Percentiles rank a stretch among this genome's conserved stretches.
These are phyloP conservation scores for Pedionomus torquatus DNA, from an alignment of 2,113 vertebrate genomes.

Conservation along the genomic window DNA sequence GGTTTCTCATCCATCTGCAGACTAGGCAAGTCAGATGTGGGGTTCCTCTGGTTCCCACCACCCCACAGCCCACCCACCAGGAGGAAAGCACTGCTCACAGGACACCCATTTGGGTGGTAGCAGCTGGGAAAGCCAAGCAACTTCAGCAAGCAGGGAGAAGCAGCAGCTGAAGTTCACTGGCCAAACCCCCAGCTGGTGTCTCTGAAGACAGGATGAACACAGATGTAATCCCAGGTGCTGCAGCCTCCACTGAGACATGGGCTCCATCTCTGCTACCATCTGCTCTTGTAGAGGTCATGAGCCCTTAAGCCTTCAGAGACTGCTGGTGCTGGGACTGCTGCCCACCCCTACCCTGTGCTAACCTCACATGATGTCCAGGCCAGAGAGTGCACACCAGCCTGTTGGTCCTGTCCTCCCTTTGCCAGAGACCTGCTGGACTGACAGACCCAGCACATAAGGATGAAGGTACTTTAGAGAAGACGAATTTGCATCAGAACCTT, in stretches of 20 bases:
- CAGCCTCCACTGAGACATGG: neutral
- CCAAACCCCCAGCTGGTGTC: neutral
- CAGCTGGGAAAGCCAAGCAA: neutral
- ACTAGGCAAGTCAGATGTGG: neutral
- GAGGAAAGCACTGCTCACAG: neutral
- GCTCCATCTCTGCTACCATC: neutral
- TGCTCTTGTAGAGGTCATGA: neutral
- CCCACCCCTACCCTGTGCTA: neutral
- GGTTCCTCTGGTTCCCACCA: neutral
- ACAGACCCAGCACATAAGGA: neutral
- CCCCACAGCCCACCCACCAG: neutral
- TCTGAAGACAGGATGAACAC: neutral
- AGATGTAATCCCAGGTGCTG: neutral
- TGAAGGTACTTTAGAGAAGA: neutral
- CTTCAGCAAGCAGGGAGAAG: neutral
- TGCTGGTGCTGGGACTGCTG: neutral
- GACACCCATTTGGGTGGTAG: neutral
- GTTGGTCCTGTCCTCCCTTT: neutral
- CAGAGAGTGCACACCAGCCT: neutral
- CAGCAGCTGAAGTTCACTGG: neutral
- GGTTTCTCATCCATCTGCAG: neutral
- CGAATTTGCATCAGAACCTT: neutral
- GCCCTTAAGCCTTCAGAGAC: neutral
- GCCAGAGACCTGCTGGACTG: neutral
- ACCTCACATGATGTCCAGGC: neutral